These are phyloP conservation scores for Montipora capitata DNA, from an alignment of 92 coral and sea anemone genomes.

Conservation along the genomic window DNA sequence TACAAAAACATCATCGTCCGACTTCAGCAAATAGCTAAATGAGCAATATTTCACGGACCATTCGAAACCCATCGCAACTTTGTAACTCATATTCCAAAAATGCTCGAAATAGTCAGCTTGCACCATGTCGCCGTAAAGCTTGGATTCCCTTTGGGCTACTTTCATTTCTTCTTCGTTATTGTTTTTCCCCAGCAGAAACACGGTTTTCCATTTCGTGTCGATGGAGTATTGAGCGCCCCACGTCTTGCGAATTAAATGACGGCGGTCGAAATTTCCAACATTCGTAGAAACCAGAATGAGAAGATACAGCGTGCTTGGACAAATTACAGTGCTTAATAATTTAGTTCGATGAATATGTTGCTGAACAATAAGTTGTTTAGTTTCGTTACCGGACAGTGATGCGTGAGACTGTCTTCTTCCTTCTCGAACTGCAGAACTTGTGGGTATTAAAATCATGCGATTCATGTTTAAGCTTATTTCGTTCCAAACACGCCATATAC, in stretches of 20 bases:
- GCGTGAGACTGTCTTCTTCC: neutral
- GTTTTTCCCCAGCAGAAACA: slow-evolving; percentile 76
- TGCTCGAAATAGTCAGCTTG: slow-evolving; percentile 69
- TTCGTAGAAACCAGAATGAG: slow-evolving; percentile 81
- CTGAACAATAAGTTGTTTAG: neutral
- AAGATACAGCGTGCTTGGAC: slow-evolving; percentile 54
- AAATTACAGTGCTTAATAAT: slow-evolving; percentile 53
- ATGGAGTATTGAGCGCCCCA: slow-evolving; percentile 77
- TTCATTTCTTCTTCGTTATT: slow-evolving; percentile 55
- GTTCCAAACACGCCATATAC: slow-evolving; percentile 55
- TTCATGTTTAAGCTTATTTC: slow-evolving; percentile 17
- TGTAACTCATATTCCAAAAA: slow-evolving; percentile 80
- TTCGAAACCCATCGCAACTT: slow-evolving; percentile 89
- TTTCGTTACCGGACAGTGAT: neutral
- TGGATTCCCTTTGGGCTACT: slow-evolving; percentile 38
- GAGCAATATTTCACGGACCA: slow-evolving; percentile 80
- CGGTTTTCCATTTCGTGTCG: slow-evolving; percentile 67
- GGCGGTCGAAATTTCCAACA: slow-evolving; percentile 77
- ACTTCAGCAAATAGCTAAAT: slow-evolving; percentile 66
- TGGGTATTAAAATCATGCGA: neutral
- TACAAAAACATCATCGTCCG: slow-evolving; percentile 82
- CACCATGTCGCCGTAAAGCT: slow-evolving; percentile 76
- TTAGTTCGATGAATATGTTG: slow-evolving; percentile 36
- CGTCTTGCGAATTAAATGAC: slow-evolving; percentile 73
- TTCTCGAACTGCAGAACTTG: slow-evolving; percentile 4